Evolutionary conservation across 2,888 invertebrate species (phyloP), one percentile per base, ranked within the genome.

Genomic region (Ectemnius continuus): DNA sequence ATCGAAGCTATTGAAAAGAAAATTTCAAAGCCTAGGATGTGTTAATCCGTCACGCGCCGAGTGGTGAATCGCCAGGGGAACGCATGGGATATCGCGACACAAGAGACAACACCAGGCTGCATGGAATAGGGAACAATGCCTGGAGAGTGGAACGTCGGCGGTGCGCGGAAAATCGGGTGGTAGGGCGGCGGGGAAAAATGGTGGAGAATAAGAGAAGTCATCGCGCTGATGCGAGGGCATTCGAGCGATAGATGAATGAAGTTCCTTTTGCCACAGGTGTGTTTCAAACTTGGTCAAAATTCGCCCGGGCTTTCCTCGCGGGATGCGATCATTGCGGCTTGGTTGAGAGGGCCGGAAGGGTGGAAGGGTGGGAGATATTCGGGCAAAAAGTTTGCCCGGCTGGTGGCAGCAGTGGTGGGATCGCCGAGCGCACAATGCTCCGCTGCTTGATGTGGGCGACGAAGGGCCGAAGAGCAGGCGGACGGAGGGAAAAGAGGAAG

Each of bases 241-340:
- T 20, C 46, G 48, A 13, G 57, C 65, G 47, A 70, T 61, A 52
- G 46, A 60, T 56, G 52, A 47, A 64, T 56, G 36, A 57, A 28
- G 67, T 57, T 52, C 52, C 45, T 61, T 47, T 52, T 52, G 14
- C 63, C 61, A 28, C 66, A 52, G 18, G 70, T 16, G 23, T 46
- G 26, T 59, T 73, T 56, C 66, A 66, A 73, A 73, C 64, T 73
- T 73, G 18, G 28, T 36, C 56, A 61, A 63, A 67, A 26, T 45
- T 13, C 57, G 59, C 36, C 45, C 46, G 28, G 56, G 57, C 57
- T 46, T 63, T 36, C 46, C 64, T n/a, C 61, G 73, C 58, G 67
- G 23, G 76, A 74, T 70, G 67, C 70, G 70, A 64, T 74, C 73
- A 70, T 76, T 73, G 8, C 68, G 64, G 68, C 2, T 23, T 65